Conservation (phyloP, 37 sponge, comb jelly and placozoan genomes). For the Chondrilla cf. caribensis region DNA sequence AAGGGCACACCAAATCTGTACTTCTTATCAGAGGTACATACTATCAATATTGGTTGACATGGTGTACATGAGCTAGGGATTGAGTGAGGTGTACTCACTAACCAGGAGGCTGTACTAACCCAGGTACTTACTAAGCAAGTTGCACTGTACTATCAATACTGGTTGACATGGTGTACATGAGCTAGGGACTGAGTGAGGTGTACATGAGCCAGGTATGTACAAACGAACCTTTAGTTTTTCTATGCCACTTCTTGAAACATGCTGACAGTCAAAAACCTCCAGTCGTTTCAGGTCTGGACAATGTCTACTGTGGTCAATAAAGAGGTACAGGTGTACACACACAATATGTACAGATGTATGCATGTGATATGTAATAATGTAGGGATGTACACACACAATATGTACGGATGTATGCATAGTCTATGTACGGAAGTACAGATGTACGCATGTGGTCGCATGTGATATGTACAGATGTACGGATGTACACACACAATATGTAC, state of each 20-base stretch:
- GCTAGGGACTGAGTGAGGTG: too few relatives aligned
- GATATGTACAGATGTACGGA: background rate
- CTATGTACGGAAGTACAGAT: background rate
- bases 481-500: too few relatives aligned
- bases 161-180: too few relatives aligned
- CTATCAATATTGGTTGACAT: too few relatives aligned
- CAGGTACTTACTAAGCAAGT: too few relatives aligned
- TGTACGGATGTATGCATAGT: background rate
- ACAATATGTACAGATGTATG: background rate
- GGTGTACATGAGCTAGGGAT: too few relatives aligned
- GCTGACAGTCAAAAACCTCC: slow-evolving; percentile 91
- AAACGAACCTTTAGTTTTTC: slow-evolving; percentile 73
- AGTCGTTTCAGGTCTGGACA: slow-evolving; percentile 63
- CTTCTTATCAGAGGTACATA: too few relatives aligned
- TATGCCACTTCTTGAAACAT: slow-evolving; percentile 75
- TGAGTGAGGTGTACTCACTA: too few relatives aligned
- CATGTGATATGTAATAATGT: background rate
- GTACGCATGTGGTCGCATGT: background rate
- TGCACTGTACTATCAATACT: too few relatives aligned
- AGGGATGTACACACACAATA: background rate
- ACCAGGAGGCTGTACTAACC: too few relatives aligned
- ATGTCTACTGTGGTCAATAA: slow-evolving; percentile 27
- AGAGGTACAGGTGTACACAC: background rate
- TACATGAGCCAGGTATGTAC: too few relatives aligned
- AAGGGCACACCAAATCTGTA: too few relatives aligned